Conservation (phyloP, 2,888 invertebrate species). For the Matsumyia berberina region DNA sequence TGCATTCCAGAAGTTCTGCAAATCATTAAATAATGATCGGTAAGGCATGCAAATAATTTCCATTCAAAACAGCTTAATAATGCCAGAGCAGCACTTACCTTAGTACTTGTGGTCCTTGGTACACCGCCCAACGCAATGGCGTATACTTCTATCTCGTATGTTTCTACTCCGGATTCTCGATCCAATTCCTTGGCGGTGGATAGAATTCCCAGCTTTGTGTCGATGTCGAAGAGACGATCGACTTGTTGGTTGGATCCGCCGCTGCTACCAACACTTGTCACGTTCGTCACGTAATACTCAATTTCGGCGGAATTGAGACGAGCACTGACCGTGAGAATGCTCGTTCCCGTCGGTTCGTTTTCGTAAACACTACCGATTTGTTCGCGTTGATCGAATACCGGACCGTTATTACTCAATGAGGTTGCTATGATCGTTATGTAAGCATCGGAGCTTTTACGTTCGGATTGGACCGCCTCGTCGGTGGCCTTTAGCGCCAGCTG, state of each 20-base stretch:
- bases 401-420: constrained; percentile 84
- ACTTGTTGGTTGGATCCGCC: constrained; percentile 86
- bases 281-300: constrained; percentile 96
- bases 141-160: constrained; percentile 93
- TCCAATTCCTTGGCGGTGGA: constrained; percentile 93
- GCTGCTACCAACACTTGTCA: constrained; percentile 85
- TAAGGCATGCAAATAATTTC: constrained; percentile 39
- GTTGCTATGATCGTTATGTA: constrained; percentile 93
- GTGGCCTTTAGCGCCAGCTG: constrained; percentile 94
- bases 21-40: constrained; percentile 42
- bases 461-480: constrained; percentile 95
- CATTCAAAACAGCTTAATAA: neutral
- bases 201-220: constrained; percentile 93
- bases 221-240: constrained; percentile 95
- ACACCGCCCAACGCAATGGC: constrained; percentile 91
- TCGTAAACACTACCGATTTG: constrained; percentile 93
- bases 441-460: constrained; percentile 93
- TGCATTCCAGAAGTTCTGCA: constrained; percentile 49
- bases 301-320: constrained; percentile 88
- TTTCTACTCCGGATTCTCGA: constrained; percentile 92
- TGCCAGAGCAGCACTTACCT: constrained; percentile 87
- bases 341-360: constrained; percentile 94
- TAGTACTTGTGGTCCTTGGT: constrained; percentile 91
- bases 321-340: constrained; percentile 92
- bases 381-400: constrained; percentile 87